phyloP scores from a whole-genome alignment of 2,797 vertebrate genomes.

The Tragopan temminckii region DNA sequence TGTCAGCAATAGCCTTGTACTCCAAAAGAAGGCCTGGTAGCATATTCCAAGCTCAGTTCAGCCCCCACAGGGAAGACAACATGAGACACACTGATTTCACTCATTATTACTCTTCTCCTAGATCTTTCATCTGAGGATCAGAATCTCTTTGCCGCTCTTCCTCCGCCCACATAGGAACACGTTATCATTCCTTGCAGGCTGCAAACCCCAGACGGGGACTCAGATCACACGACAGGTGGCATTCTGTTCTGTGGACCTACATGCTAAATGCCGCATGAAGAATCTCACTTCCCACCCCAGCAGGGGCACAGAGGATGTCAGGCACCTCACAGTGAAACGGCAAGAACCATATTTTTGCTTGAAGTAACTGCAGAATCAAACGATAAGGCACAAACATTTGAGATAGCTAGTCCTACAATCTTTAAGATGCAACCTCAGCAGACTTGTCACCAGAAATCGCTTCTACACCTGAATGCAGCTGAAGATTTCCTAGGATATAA shows the following conservation, averaged over 20 bases:
- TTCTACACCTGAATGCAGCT: neutral
- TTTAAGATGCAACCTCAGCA: neutral
- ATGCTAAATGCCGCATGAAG: neutral
- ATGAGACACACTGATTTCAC: neutral
- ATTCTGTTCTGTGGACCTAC: neutral
- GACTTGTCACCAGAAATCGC: neutral
- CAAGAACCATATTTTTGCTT: neutral
- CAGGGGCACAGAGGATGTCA: neutral
- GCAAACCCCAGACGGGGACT: neutral
- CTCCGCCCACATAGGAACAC: neutral
- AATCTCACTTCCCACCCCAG: neutral
- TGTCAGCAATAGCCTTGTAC: neutral
- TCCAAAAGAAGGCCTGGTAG: neutral
- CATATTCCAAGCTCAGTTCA: neutral
- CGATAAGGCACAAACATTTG: accelerated
- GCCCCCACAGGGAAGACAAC: neutral
- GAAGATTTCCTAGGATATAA: conserved; percentile 29
- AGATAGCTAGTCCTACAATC: neutral
- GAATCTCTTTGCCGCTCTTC: neutral
- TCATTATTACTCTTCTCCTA: neutral
- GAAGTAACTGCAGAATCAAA: neutral
- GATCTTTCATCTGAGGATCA: neutral
- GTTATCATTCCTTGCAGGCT: neutral
- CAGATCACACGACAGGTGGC: neutral
- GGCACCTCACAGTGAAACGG: neutral